Evolutionary conservation across 2,113 vertebrate genomes (phyloP).

Genomic region (Tympanuchus pallidicinctus): DNA sequence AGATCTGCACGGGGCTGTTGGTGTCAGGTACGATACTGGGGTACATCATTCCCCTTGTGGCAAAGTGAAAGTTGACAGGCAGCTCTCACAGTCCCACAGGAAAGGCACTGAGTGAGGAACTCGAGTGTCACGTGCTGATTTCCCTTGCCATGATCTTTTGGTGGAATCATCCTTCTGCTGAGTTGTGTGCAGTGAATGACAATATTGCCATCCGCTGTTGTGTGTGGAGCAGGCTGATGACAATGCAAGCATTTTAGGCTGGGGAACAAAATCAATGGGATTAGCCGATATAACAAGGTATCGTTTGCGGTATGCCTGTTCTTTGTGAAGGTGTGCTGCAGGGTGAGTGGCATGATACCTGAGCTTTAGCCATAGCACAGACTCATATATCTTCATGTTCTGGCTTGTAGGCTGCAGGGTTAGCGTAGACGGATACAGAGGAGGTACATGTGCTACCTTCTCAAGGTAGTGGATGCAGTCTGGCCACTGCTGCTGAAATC

Average conservation of each 20-base stretch:
- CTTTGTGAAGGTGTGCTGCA: not conserved
- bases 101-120: not conserved
- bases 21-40: not conserved
- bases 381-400: not conserved
- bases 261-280: not conserved
- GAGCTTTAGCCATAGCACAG: not conserved
- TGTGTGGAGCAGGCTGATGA: not conserved
- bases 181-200: not conserved
- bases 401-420: not conserved
- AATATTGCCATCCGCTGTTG: not conserved
- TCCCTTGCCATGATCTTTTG: not conserved
- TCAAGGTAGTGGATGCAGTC: not conserved
- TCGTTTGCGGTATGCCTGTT: not conserved
- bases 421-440: not conserved
- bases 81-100: not conserved
- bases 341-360: rapidly evolving
- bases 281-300: not conserved
- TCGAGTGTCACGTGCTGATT: not conserved
- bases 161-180: not conserved
- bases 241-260: not conserved
- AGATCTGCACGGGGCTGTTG: rapidly evolving
- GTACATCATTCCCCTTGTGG: rapidly evolving
- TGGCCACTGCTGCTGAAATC: not conserved
- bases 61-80: not conserved
- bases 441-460: rapidly evolving